These are phyloP conservation scores for Harpegnathos saltator DNA, from an alignment of 1,140 invertebrate genomes.

Conservation along the genomic window DNA sequence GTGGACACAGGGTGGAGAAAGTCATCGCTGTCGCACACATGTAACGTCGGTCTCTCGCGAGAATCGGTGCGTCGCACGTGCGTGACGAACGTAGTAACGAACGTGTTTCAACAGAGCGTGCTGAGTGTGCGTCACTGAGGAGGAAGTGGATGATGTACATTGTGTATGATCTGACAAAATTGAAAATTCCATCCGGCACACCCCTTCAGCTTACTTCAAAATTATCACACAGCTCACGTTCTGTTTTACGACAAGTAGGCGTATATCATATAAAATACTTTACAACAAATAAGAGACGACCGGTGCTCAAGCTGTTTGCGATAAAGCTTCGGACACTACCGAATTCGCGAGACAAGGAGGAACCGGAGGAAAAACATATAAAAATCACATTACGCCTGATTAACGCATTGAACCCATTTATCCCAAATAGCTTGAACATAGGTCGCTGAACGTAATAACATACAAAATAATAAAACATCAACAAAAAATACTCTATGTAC, in stretches of 20 bases:
- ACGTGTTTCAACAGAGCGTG: slow-evolving; percentile 63
- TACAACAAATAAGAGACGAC: slow-evolving; percentile 57
- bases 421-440: slow-evolving; percentile 72
- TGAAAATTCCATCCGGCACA: slow-evolving; percentile 42
- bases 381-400: not conserved
- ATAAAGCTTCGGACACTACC: slow-evolving; percentile 8
- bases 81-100: too few relatives aligned
- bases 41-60: too few relatives aligned
- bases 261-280: too few relatives aligned
- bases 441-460: slow-evolving; percentile 62
- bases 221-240: slow-evolving; percentile 35
- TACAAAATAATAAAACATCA: slow-evolving; percentile 82
- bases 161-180: too few relatives aligned
- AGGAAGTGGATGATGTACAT: too few relatives aligned
- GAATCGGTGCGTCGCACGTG: too few relatives aligned
- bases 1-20: not conserved
- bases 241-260: too few relatives aligned
- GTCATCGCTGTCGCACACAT: not conserved
- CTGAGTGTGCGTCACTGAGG: not conserved
- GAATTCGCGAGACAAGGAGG: too few relatives aligned
- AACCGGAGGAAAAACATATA: not conserved
- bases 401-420: too few relatives aligned
- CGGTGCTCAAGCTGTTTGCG: slow-evolving; percentile 70
- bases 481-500: slow-evolving; percentile 84
- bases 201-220: slow-evolving; percentile 47